A percentile compares a stretch with the other conserved stretches of the same genome.
These are phyloP conservation scores for Amazona guildingii DNA, from an alignment of 2,113 vertebrate species.

Conservation along the genomic window DNA sequence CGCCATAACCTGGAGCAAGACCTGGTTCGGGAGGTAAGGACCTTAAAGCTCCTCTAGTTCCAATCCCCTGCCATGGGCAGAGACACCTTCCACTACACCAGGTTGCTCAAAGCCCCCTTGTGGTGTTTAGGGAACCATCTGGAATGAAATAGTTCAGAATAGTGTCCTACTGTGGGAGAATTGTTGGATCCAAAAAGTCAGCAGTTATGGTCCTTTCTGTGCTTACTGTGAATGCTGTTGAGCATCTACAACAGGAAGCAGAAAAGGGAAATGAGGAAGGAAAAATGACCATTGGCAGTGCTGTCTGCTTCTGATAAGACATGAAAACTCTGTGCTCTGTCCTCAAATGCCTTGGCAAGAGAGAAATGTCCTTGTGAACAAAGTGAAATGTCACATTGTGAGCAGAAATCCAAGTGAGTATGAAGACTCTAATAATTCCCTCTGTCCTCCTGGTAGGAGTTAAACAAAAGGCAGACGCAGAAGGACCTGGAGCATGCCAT, in stretches of 20 bases:
- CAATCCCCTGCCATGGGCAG: neutral
- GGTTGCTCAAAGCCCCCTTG: neutral
- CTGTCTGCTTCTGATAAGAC: constrained; percentile 33
- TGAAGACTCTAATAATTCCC: neutral
- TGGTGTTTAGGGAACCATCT: neutral
- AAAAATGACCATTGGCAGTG: neutral
- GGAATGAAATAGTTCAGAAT: neutral
- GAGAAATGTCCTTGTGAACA: neutral
- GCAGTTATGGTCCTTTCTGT: neutral
- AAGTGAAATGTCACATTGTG: neutral
- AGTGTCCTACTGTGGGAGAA: neutral
- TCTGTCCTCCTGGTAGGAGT: constrained; percentile 79
- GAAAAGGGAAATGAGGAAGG: constrained; percentile 51
- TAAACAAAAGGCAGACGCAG: constrained; percentile 97
- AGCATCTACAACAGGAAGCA: constrained; percentile 36
- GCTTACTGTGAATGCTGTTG: neutral
- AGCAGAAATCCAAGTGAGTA: constrained; percentile 29
- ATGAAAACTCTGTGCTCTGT: neutral
- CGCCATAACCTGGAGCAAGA: constrained; percentile 96
- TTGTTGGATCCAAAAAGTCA: neutral
- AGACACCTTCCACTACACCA: neutral
- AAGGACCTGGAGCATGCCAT: constrained; percentile 98
- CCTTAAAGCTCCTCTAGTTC: neutral
- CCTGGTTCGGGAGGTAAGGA: constrained; percentile 90
- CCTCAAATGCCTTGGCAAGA: constrained; percentile 1